Percentiles rank a stretch among this genome's conserved stretches.
These are phyloP conservation scores for Luidia sarsii DNA, from an alignment of 53 echinoderm and acorn worm genomes.

Conservation along the genomic window DNA sequence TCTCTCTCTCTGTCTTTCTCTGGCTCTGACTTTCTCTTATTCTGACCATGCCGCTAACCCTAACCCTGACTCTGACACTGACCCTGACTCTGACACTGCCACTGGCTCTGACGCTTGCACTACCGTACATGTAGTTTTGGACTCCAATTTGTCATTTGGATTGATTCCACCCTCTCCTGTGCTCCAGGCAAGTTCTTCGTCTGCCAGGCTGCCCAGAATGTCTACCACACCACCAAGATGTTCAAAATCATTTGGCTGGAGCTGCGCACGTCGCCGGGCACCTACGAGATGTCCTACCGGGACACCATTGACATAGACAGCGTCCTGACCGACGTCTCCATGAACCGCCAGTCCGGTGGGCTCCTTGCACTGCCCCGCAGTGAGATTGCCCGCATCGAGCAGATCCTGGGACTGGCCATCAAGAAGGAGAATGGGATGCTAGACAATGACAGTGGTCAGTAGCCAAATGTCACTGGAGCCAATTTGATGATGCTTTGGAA, in stretches of 20 bases:
- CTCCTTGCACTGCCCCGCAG: constrained; percentile 61
- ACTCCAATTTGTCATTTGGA: not conserved
- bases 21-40: too few species aligned
- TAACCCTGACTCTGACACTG: too few species aligned
- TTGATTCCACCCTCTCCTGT: too few species aligned
- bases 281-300: constrained; percentile 88
- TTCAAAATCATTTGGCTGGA: constrained; percentile 94
- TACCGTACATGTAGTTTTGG: too few species aligned
- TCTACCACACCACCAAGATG: constrained; percentile 80
- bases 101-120: too few species aligned
- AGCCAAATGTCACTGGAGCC: too few species aligned
- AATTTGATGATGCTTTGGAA: not conserved
- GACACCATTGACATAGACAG: constrained; percentile 88
- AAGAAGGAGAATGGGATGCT: constrained; percentile 93
- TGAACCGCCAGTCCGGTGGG: constrained; percentile 72
- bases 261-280: constrained; percentile 60
- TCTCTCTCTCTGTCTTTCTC: too few species aligned
- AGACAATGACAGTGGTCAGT: constrained; percentile 74
- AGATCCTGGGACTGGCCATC: constrained; percentile 79
- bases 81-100: too few species aligned
- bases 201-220: constrained; percentile 88
- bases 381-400: constrained; percentile 82
- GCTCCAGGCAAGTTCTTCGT: constrained; percentile 70
- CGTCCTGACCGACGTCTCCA: constrained; percentile 82
- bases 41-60: too few species aligned